Base-by-base conservation (phyloP, 2,888 invertebrate genomes). In the Gymnocheta viridis region DNA sequence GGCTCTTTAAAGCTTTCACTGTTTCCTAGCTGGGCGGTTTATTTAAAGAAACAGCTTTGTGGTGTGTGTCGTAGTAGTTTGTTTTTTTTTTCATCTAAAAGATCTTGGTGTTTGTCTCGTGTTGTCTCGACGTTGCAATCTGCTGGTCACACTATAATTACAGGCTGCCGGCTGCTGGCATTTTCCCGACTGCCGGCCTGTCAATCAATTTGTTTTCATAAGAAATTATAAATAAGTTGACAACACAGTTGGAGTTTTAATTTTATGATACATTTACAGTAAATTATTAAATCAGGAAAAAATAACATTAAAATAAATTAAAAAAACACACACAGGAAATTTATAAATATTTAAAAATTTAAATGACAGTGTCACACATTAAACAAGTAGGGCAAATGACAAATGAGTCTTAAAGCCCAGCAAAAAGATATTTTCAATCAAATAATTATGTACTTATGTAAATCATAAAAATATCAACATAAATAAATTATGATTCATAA, bases 121-220 rank as follows among this genome's bases (percentile, higher is more conserved):
- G 54, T 24, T 64, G 79, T 24, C 79, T 64, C 32, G 44, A 4
- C 41, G 44, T 38, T 62, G 44, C 29, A 19, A 51, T 66, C 62
- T 77, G 64, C 70, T 70, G 70, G 77, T 54, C 79, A 64, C 47
- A 56, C 64, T 66, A 47, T 38, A 58, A 49, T 24, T 73, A 38
- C 9, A n/a, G 56, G 49, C 60, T 72, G 72, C 56, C 56, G 49
- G 79, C 79, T 66, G 78, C 47, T 51, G 58, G 51, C 51, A 38
- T 35, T 58, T 77, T 24, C 27, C 32, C 58, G 47, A 38, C 56
- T 67, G 67, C 77, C 49, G 64, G 66, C 47, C 72, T 73, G 78
- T 82, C 82, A 82, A 78, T 82, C 82, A 82, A 73, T 73, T 78
- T 78, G 76, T 70, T 69, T 82, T 64, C 70, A 76, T 82, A 82